Evolutionary conservation across 2,113 vertebrate genomes (phyloP).

Genomic region (Syngnathoides biaculeatus): DNA sequence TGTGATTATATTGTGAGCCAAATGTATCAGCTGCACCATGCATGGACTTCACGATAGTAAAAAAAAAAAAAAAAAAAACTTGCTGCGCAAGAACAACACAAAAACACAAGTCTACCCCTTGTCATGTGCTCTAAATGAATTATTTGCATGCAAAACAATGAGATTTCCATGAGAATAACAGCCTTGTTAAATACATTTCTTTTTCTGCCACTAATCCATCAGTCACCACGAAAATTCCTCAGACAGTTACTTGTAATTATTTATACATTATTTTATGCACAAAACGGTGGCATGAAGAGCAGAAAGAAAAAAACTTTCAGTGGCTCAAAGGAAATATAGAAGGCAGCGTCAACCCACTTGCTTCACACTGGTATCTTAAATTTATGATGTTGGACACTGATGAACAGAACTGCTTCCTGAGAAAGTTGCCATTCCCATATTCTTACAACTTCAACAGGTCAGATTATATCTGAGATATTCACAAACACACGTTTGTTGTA

Average conservation of each 20-base stretch:
- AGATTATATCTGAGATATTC: slow-evolving; percentile 45
- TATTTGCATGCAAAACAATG: slow-evolving; percentile 68
- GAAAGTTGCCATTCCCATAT: slow-evolving; percentile 35
- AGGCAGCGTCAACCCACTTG: slow-evolving; percentile 51
- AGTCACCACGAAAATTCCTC: slow-evolving; percentile 13
- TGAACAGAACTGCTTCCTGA: slow-evolving; percentile 44
- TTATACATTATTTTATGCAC: slow-evolving; percentile 65
- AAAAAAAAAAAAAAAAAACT: slow-evolving; percentile 53
- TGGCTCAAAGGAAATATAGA: slow-evolving; percentile 48
- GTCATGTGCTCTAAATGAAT: slow-evolving; percentile 57
- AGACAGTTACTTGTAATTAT: slow-evolving; percentile 61
- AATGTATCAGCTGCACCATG: slow-evolving; percentile 58
- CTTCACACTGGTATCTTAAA: slow-evolving; percentile 40
- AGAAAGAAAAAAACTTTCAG: slow-evolving; percentile 47
- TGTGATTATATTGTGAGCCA: slow-evolving; percentile 44
- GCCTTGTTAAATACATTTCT: slow-evolving; percentile 59
- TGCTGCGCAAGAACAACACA: slow-evolving; percentile 59
- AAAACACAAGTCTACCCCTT: slow-evolving; percentile 59
- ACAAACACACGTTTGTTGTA: slow-evolving; percentile 53
- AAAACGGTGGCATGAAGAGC: slow-evolving; percentile 57
- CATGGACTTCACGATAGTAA: slow-evolving; percentile 53
- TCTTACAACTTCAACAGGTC: slow-evolving; percentile 38
- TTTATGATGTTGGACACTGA: slow-evolving; percentile 50
- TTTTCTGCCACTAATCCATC: slow-evolving; percentile 55
- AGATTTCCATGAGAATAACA: slow-evolving; percentile 60